Evolutionary conservation across 2,888 invertebrate genomes (phyloP).

Genomic region (Caenorhabditis zanzibari): DNA sequence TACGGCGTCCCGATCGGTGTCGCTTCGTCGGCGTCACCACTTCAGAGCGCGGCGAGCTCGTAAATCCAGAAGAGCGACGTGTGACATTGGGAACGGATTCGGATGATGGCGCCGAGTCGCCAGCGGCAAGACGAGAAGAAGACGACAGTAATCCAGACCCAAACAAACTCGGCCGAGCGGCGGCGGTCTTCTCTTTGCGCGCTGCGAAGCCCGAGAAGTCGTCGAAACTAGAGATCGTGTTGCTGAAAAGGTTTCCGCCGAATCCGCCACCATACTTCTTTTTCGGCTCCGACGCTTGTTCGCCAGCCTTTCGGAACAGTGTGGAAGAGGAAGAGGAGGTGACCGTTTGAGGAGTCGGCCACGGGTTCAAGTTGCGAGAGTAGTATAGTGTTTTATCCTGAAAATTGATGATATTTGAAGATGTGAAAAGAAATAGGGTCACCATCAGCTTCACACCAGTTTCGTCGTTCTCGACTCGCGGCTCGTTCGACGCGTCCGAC

Average conservation of each 20-base stretch:
- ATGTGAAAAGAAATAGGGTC: background rate
- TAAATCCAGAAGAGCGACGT: slow-evolving; percentile 6
- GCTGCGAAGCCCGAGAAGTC: background rate
- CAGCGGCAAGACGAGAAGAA: background rate
- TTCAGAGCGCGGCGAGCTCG: background rate
- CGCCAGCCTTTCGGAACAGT: background rate
- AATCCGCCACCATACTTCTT: slow-evolving; percentile 32
- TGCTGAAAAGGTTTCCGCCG: background rate
- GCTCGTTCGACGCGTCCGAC: slow-evolving; percentile 15
- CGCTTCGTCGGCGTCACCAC: slow-evolving; percentile 17
- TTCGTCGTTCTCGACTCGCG: background rate
- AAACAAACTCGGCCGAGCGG: background rate
- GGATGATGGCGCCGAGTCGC: background rate
- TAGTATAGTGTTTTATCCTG: slow-evolving; percentile 2
- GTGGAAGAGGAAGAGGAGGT: no score
- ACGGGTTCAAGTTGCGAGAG: background rate
- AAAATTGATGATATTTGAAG: background rate
- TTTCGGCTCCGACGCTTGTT: background rate
- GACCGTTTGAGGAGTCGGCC: background rate
- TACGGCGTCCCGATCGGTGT: slow-evolving; percentile 25
- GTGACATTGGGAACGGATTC: background rate
- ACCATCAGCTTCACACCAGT: background rate
- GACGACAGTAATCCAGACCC: background rate
- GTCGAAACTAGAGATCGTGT: background rate
- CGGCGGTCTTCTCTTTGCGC: background rate